These are phyloP conservation scores for Aplochiton taeniatus DNA, from an alignment of 2,797 vertebrate species.

Conservation along the genomic window DNA sequence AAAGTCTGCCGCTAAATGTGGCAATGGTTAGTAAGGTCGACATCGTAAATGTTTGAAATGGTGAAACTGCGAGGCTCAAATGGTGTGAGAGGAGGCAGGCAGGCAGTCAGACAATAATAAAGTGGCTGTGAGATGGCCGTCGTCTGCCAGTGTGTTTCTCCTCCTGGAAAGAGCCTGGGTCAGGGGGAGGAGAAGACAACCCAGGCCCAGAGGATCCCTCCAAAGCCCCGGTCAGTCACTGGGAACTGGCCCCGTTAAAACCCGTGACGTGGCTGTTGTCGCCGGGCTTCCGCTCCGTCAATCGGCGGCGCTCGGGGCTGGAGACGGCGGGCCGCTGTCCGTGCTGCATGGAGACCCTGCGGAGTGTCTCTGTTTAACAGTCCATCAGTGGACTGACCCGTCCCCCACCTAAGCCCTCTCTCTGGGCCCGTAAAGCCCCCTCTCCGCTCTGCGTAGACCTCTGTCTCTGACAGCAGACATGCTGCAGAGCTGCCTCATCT, in stretches of 20 bases:
- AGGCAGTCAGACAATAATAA: slow-evolving; percentile 27
- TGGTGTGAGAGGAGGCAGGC: slow-evolving; percentile 25
- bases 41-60: slow-evolving; percentile 46
- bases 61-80: slow-evolving; percentile 33
- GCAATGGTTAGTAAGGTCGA: slow-evolving; percentile 57
- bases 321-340: slow-evolving; percentile 23
- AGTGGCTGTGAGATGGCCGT: slow-evolving; percentile 37
- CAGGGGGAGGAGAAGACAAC: not conserved
- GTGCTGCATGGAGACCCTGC: slow-evolving; percentile 22
- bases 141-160: slow-evolving; percentile 29
- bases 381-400: slow-evolving; percentile 10
- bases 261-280: slow-evolving; percentile 37
- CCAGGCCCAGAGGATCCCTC: slow-evolving; percentile 22
- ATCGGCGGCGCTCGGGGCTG: slow-evolving; percentile 37
- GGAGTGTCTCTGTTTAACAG: slow-evolving; percentile 21
- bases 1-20: slow-evolving; percentile 55
- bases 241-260: slow-evolving; percentile 46
- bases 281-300: slow-evolving; percentile 36
- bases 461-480: no score
- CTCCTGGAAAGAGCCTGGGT: slow-evolving; percentile 19
- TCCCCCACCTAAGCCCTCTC: slow-evolving; percentile 12
- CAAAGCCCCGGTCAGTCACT: slow-evolving; percentile 34
- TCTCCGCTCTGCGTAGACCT: not conserved
- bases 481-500: no score
- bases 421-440: slow-evolving; percentile 1